Evolutionary conservation across 2,797 vertebrate species (phyloP).

Genomic region (Alauda arvensis): DNA sequence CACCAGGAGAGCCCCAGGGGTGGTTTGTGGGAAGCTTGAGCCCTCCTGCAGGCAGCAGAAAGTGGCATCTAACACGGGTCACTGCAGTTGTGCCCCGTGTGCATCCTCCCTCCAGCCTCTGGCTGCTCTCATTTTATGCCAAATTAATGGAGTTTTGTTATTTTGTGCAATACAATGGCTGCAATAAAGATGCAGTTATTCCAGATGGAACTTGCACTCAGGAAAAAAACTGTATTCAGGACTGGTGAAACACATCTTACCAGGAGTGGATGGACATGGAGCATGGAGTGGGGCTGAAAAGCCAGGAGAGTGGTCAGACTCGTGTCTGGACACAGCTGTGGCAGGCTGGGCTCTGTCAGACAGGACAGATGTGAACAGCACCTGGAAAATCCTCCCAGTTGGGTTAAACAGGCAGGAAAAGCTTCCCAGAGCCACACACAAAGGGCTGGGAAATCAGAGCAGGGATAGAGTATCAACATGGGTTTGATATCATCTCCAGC

Average conservation of each 20-base stretch:
- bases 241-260: neutral
- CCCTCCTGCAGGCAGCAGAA: neutral
- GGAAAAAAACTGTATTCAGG: neutral
- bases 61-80: accelerated
- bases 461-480: neutral
- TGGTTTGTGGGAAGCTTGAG: neutral
- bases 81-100: neutral
- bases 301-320: neutral
- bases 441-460: neutral
- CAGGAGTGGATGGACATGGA: neutral
- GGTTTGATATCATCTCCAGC: neutral
- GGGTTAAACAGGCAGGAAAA: neutral
- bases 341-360: neutral
- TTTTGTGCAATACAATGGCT: neutral
- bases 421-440: neutral
- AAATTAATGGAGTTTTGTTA: neutral
- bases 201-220: neutral
- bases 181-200: neutral
- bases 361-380: neutral
- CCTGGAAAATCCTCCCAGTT: neutral
- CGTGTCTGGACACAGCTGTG: neutral
- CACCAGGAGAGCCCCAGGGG: neutral
- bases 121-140: neutral
- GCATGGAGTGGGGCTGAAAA: neutral
- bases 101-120: neutral